Conservation (phyloP, 2,113 vertebrate species). For the Jaculus jaculus region DNA sequence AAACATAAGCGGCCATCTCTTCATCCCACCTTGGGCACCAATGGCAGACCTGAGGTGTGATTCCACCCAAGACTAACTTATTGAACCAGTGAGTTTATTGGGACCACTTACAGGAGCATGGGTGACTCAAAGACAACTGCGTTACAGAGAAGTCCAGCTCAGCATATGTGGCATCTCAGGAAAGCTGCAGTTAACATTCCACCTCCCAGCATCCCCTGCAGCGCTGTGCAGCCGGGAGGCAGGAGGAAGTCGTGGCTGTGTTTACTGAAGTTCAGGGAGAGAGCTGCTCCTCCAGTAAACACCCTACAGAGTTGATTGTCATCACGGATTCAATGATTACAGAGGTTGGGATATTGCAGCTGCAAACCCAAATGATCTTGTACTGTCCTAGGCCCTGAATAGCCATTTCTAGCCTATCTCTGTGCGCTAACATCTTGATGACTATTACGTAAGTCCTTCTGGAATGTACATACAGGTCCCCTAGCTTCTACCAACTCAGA, state of each 20-base stretch:
- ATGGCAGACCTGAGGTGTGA: background rate
- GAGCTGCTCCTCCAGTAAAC: too few relatives aligned
- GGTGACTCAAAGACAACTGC: background rate
- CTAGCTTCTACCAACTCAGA: too few relatives aligned
- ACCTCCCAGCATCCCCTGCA: background rate
- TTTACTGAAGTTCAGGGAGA: background rate
- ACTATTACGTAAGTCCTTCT: too few relatives aligned
- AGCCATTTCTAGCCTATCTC: too few relatives aligned
- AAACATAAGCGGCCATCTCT: background rate
- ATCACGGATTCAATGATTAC: too few relatives aligned
- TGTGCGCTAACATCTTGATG: too few relatives aligned
- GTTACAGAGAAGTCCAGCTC: background rate
- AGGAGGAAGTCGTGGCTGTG: background rate
- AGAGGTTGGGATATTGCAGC: too few relatives aligned
- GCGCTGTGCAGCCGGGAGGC: background rate
- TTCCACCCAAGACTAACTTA: background rate
- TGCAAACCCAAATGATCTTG: too few relatives aligned
- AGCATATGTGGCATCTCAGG: background rate
- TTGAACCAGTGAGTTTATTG: background rate
- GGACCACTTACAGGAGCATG: background rate
- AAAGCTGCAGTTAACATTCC: background rate
- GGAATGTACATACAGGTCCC: too few relatives aligned
- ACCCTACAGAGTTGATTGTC: too few relatives aligned
- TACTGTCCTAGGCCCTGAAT: too few relatives aligned
- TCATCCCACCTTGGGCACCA: background rate